A percentile compares a stretch with the other conserved stretches of the same genome.
phyloP scores from a whole-genome alignment of 2,888 invertebrate genomes.

The Acronicta aceris region DNA sequence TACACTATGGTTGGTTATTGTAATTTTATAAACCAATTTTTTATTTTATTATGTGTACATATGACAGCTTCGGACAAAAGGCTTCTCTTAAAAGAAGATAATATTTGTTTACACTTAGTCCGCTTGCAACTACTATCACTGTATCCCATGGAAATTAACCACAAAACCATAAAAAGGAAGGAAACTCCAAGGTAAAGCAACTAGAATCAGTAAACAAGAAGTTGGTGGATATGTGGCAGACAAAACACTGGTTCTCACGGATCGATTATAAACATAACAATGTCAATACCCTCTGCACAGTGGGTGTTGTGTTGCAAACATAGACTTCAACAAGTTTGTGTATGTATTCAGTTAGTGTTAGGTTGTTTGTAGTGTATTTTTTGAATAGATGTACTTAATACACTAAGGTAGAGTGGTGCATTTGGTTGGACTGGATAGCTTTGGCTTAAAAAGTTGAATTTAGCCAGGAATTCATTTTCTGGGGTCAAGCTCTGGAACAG shows the following conservation, averaged over 20 bases:
- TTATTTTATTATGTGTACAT: too few species aligned
- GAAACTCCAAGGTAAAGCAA: conserved; percentile 17
- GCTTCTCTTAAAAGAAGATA: too few species aligned
- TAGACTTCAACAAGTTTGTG: conserved; percentile 11
- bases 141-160: background rate
- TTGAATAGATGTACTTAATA: background rate
- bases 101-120: too few species aligned
- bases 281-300: conserved; percentile 43
- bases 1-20: too few species aligned
- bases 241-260: conserved; percentile 50
- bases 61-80: too few species aligned
- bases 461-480: too few species aligned
- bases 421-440: too few species aligned
- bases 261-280: conserved; percentile 31
- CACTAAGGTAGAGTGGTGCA: too few species aligned
- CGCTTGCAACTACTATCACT: too few species aligned
- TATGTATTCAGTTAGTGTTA: conserved; percentile 5
- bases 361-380: conserved; percentile 10
- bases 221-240: conserved; percentile 23
- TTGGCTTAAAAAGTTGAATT: too few species aligned
- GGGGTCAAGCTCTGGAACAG: too few species aligned
- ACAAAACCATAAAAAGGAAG: conserved; percentile 23
- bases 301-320: conserved; percentile 34
- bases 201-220: conserved; percentile 30
- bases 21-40: too few species aligned